Base-by-base conservation (phyloP, 2,888 invertebrate species). In the Eledone cirrhosa region DNA sequence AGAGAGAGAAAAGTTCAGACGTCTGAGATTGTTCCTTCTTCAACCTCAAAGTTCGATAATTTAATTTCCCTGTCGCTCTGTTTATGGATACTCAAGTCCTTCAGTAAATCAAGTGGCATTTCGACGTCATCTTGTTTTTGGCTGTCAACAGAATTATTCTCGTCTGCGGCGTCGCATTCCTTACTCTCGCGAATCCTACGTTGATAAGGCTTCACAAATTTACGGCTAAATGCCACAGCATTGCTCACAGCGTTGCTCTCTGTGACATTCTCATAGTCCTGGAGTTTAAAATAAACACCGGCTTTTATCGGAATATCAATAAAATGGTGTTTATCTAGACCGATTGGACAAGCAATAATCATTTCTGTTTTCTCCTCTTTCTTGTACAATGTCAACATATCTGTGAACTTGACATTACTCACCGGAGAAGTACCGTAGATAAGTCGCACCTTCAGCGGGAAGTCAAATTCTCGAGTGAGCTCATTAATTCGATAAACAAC, bases 351-450 rank as follows among this genome's bases (percentile, higher is more conserved):
- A 8, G 84, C 85, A 29, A 87, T 80, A n/a, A 88, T 80, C 14
- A 81, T 79, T 33, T 87, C 86, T 13, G 31, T 31, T 31, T 83
- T 81, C 24, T 80, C 79, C 24, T 80, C 79, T 33, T 79, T 59
- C 19, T 80, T 79, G 41, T 85, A 84, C 29, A 88, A 69, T 13
- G 81, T 81, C 67, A 88, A 48, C 85, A 87, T 84, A 14, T 87
- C 86, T 0, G 87, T 88, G 74, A 88, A 88, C 48, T 87, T 87
- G 72, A 86, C 87, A 1, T 87, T 87, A 11, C 86, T 86, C 8
- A 86, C 84, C 0, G 88, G 88, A 0, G 87, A 84, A 78, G 87
- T 88, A 13, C 88, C 88, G 79, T 83, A 88, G 29, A 88, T 82
- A 59, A 88, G 83, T 29, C 87, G 80, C 13, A 87, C 87, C 80